Conservation (phyloP, 2,888 invertebrate genomes). For the Campoplex nolae region DNA sequence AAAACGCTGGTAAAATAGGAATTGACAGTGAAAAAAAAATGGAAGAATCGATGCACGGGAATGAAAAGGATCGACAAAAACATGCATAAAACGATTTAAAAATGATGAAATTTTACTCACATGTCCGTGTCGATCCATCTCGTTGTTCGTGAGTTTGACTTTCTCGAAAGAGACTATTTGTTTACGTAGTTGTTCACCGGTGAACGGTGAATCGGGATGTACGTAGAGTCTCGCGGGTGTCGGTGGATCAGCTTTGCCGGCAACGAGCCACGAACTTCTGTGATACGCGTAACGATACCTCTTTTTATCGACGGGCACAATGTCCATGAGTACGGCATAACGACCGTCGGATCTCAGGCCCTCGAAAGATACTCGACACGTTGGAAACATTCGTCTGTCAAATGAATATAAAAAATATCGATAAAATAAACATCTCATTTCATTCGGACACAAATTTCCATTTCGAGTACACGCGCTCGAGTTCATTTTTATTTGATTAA, state of each 20-base stretch:
- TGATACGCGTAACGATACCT: slow-evolving; percentile 99
- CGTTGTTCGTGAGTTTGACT: slow-evolving; percentile 99
- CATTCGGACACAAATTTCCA: background rate
- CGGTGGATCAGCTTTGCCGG: slow-evolving; percentile 99
- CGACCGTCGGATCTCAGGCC: slow-evolving; percentile 93
- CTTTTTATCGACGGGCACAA: slow-evolving; percentile 98
- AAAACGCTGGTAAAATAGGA: background rate
- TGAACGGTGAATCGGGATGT: slow-evolving; percentile 98
- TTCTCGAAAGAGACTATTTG: slow-evolving; percentile 99
- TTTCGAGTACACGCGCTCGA: background rate
- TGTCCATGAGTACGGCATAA: slow-evolving; percentile 97
- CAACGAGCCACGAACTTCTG: slow-evolving; percentile 98
- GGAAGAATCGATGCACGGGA: background rate
- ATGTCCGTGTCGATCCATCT: slow-evolving; percentile 98
- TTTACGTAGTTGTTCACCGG: slow-evolving; percentile 97
- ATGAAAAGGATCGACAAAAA: background rate
- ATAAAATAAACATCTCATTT: slow-evolving; percentile 1
- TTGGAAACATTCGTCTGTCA: slow-evolving; percentile 98
- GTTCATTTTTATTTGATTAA: background rate
- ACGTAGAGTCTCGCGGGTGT: slow-evolving; percentile 96
- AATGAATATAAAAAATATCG: slow-evolving; percentile 33
- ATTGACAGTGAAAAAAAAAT: background rate
- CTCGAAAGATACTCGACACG: slow-evolving; percentile 96
- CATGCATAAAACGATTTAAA: too few relatives aligned
- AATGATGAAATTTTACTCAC: slow-evolving; percentile 86